A percentile compares a stretch with the other conserved stretches of the same genome.
Conservation (phyloP, 2,888 invertebrate species). For the Cremastinae sp. region DNA sequence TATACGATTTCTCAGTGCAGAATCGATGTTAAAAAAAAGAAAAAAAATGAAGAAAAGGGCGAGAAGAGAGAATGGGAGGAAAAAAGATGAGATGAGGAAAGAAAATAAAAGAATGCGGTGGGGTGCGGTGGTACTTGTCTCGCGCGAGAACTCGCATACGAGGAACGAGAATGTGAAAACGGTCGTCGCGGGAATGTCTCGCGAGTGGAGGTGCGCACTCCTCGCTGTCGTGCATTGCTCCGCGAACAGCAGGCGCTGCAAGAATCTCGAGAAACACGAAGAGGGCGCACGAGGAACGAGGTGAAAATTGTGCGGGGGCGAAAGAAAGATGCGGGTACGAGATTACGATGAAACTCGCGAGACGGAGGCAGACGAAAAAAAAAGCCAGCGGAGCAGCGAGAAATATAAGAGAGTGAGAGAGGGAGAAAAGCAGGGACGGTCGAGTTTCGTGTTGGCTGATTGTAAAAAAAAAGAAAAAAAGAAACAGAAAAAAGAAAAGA, state of each 20-base stretch:
- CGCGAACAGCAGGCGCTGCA: not conserved
- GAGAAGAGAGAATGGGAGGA: no score
- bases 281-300: conserved; percentile 16
- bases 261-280: conserved; percentile 11
- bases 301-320: conserved; percentile 56
- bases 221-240: not conserved
- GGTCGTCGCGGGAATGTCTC: not conserved
- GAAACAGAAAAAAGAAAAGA: conserved; percentile 9
- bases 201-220: conserved; percentile 19
- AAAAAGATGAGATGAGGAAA: no score
- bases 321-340: conserved; percentile 21
- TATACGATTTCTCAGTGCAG: not conserved
- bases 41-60: not conserved
- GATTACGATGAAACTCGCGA: not conserved
- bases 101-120: no score
- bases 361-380: not conserved
- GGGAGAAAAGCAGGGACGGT: conserved; percentile 12
- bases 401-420: no score
- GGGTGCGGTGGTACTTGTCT: not conserved
- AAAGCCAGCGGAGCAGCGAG: no score
- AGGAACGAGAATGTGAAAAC: conserved; percentile 13
- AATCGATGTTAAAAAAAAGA: not conserved
- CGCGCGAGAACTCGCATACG: conserved; percentile 7
- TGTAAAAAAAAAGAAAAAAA: conserved; percentile 4
- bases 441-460: conserved; percentile 27